Evolutionary conservation across 2,888 invertebrate species (phyloP).

Genomic region (Plemyria rubiginata): DNA sequence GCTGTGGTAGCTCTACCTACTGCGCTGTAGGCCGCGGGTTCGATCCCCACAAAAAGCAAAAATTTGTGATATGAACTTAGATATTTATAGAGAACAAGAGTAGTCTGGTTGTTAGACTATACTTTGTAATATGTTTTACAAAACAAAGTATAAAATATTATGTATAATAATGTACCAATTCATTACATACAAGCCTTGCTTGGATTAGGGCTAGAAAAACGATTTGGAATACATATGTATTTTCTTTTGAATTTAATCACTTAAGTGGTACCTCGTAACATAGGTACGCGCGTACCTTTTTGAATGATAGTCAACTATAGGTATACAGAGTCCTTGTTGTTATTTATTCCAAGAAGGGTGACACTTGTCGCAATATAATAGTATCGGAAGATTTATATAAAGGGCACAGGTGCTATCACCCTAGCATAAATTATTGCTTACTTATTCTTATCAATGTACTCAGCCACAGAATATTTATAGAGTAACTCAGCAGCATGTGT

Average conservation of each 20-base stretch:
- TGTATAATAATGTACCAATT: no score
- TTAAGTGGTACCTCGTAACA: no score
- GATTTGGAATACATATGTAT: background rate
- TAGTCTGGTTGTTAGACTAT: no score
- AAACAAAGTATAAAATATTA: no score
- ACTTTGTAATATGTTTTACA: no score
- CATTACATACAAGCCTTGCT: no score
- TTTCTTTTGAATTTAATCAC: background rate
- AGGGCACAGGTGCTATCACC: constrained; percentile 65
- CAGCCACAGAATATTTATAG: constrained; percentile 3
- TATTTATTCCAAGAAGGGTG: constrained; percentile 16
- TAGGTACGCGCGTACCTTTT: background rate
- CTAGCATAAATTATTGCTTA: constrained; percentile 58
- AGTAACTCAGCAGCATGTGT: constrained; percentile 30
- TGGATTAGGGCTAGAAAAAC: no score
- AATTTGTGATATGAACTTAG: no score
- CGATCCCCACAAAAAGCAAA: no score
- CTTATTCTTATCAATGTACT: constrained; percentile 53
- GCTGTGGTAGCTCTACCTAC: no score
- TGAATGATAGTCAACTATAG: background rate
- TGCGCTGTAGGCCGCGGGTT: no score
- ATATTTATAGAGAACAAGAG: no score
- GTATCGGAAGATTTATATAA: constrained; percentile 63
- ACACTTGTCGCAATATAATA: constrained; percentile 30
- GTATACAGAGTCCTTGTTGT: constrained; percentile 2